Evolutionary conservation across 2,888 invertebrate species (phyloP).

Genomic region (Microctonus hyperodae): DNA sequence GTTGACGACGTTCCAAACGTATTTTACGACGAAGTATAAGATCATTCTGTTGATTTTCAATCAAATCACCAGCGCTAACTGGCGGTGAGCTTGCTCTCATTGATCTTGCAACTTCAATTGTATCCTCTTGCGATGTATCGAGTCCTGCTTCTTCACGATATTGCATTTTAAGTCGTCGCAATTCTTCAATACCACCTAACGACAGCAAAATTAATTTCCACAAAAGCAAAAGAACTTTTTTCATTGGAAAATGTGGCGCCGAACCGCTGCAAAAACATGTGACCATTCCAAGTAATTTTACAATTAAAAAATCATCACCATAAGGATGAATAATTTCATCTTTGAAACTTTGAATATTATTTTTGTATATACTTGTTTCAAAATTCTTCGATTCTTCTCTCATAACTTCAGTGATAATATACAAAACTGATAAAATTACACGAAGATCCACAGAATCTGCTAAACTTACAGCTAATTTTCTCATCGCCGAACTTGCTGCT

Average conservation of each 20-base stretch:
- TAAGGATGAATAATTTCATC: constrained; percentile 69
- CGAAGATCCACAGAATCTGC: constrained; percentile 93
- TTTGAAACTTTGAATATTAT: constrained; percentile 68
- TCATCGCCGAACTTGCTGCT: constrained; percentile 75
- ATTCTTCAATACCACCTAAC: constrained; percentile 87
- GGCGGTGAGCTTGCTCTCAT: constrained; percentile 97
- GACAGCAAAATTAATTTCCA: constrained; percentile 96
- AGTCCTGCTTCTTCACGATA: constrained; percentile 77
- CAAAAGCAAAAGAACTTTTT: constrained; percentile 91
- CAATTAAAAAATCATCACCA: constrained; percentile 84
- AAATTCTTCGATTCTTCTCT: constrained; percentile 69
- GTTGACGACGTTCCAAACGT: constrained; percentile 57
- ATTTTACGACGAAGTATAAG: constrained; percentile 51
- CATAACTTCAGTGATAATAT: constrained; percentile 95
- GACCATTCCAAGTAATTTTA: constrained; percentile 94
- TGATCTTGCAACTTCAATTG: constrained; percentile 88
- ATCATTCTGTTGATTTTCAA: constrained; percentile 79
- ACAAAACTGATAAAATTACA: constrained; percentile 90
- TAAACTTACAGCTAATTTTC: constrained; percentile 81
- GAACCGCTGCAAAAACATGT: constrained; percentile 95
- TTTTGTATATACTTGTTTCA: constrained; percentile 64
- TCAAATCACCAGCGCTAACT: constrained; percentile 86
- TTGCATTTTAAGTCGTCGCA: constrained; percentile 78
- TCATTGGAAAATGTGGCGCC: constrained; percentile 98
- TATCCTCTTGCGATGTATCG: constrained; percentile 86